A percentile compares a stretch with the other conserved stretches of the same genome.
Evolutionary conservation across 1,140 invertebrate genomes (phyloP).

Genomic region (Chlorops oryzae): DNA sequence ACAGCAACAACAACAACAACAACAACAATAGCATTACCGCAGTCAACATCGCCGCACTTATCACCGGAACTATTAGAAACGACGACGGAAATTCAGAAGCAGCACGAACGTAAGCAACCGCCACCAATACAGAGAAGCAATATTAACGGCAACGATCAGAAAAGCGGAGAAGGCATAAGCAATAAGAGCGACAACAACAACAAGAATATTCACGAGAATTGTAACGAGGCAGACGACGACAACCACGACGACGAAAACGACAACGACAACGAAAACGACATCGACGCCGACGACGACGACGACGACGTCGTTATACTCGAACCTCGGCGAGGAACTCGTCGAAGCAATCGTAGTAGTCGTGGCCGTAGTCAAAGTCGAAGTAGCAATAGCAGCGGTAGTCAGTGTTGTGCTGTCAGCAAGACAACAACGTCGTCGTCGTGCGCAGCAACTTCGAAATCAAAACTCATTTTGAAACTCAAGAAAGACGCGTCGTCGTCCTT

Average conservation of each 20-base stretch:
- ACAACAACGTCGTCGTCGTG: slow-evolving; percentile 36
- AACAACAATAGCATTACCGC: slow-evolving; percentile 15
- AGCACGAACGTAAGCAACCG: no score
- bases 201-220: not conserved
- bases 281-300: slow-evolving; percentile 20
- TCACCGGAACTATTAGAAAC: no score
- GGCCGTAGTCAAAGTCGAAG: slow-evolving; percentile 7
- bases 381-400: slow-evolving; percentile 26
- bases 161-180: slow-evolving; percentile 4
- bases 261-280: slow-evolving; percentile 18
- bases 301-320: not conserved
- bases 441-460: no score
- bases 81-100: no score
- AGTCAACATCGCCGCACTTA: slow-evolving; percentile 17
- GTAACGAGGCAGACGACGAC: not conserved
- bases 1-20: slow-evolving; percentile 18
- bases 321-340: slow-evolving; percentile 4
- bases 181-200: not conserved
- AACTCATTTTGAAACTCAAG: no score
- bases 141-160: not conserved
- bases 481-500: slow-evolving; percentile 7
- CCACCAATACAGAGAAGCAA: no score
- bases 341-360: slow-evolving; percentile 11
- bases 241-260: slow-evolving; percentile 7
- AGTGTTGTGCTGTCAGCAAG: slow-evolving; percentile 45